Evolutionary conservation across 1,140 invertebrate genomes (phyloP).

Genomic region (Magallana angulata): DNA sequence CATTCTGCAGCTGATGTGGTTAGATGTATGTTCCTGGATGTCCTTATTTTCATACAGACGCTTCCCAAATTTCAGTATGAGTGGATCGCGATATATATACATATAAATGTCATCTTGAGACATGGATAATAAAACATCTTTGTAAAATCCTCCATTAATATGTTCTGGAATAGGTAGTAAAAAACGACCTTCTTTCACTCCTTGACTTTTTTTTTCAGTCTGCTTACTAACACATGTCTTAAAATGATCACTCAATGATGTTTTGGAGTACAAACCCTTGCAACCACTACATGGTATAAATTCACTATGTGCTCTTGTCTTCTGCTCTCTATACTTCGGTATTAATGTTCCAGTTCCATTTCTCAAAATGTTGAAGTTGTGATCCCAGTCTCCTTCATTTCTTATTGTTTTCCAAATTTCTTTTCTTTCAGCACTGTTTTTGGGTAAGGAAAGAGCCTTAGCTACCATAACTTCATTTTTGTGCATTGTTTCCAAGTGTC

Average conservation of each 20-base stretch:
- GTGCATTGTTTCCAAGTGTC: constrained; percentile 22
- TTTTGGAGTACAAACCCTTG: not conserved
- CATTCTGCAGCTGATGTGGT: not conserved
- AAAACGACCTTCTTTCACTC: not conserved
- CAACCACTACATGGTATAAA: constrained; percentile 31
- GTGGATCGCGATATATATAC: not conserved
- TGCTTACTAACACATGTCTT: not conserved
- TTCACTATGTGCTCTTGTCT: not conserved
- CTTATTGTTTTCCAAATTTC: constrained; percentile 4
- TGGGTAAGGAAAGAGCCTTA: not conserved
- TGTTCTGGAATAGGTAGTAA: not conserved
- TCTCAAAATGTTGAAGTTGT: constrained; percentile 27
- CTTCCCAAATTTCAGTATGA: constrained; percentile 13
- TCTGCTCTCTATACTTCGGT: constrained; percentile 17
- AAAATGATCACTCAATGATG: not conserved
- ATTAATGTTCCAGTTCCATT: constrained; percentile 16
- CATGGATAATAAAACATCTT: not conserved
- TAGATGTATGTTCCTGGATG: not conserved
- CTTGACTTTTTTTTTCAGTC: not conserved
- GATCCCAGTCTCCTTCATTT: constrained; percentile 34
- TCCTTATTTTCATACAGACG: not conserved
- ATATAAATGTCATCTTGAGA: not conserved
- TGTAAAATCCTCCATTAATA: not conserved
- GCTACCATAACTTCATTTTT: constrained; percentile 12
- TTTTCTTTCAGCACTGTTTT: not conserved